Evolutionary conservation across 2,888 invertebrate genomes (phyloP).

Genomic region (Caenorhabditis wallacei): DNA sequence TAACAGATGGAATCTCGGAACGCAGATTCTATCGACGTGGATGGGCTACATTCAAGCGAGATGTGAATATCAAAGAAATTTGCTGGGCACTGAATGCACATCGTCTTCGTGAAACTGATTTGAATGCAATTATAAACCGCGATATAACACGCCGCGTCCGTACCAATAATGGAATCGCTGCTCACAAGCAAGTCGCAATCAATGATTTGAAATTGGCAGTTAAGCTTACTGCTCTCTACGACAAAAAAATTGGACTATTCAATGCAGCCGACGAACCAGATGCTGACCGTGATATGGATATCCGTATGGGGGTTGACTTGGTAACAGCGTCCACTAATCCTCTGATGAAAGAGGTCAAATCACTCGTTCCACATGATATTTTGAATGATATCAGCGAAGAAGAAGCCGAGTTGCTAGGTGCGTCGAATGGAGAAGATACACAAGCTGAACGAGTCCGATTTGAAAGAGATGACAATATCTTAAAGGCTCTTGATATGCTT

Average conservation of each 20-base stretch:
- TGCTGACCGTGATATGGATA: constrained; percentile 69
- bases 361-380: constrained; percentile 40
- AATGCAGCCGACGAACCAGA: constrained; percentile 75
- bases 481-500: constrained; percentile 86
- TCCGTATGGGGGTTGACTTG: constrained; percentile 71
- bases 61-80: constrained; percentile 98
- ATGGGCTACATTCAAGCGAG: constrained; percentile 94
- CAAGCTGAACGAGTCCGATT: constrained; percentile 84
- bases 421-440: constrained; percentile 86
- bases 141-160: constrained; percentile 96
- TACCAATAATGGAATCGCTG: constrained; percentile 92
- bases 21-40: constrained; percentile 96
- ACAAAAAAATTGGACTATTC: constrained; percentile 84
- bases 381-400: constrained; percentile 96
- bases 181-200: constrained; percentile 89
- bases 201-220: constrained; percentile 85
- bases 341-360: constrained; percentile 45
- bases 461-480: constrained; percentile 88
- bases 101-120: constrained; percentile 91
- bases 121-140: constrained; percentile 96
- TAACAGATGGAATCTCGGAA: constrained; percentile 97
- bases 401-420: constrained; percentile 90
- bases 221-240: constrained; percentile 85
- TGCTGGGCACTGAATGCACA: constrained; percentile 99
- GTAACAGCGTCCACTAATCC: constrained; percentile 64